Evolutionary conservation across 2,113 vertebrate genomes (phyloP).

Genomic region (Dinomys branickii): DNA sequence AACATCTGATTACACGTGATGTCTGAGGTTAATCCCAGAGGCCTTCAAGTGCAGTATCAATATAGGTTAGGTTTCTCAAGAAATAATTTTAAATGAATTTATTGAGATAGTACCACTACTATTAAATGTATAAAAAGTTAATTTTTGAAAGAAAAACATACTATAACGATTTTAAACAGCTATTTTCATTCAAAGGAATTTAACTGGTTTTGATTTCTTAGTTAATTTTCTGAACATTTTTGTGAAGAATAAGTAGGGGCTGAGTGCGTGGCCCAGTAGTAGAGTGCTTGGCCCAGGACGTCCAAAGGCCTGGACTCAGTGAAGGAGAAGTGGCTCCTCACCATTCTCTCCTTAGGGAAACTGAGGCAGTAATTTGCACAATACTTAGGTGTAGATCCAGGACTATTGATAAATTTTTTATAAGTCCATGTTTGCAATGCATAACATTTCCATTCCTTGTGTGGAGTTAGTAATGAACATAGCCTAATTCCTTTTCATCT

Average conservation of each 20-base stretch:
- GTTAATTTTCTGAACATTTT: not conserved
- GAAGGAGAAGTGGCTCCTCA: not conserved
- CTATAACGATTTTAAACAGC: not conserved
- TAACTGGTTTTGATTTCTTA: not conserved
- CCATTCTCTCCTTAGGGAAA: not conserved
- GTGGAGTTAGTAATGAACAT: not conserved
- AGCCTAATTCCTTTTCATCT: not conserved
- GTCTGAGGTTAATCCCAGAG: not conserved
- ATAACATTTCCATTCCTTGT: not conserved
- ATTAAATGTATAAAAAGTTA: not conserved
- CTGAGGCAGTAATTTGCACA: not conserved
- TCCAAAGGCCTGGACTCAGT: not conserved
- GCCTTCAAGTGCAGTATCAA: not conserved
- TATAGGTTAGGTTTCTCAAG: not conserved
- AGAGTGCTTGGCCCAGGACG: not conserved
- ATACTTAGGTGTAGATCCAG: not conserved
- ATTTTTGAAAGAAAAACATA: not conserved
- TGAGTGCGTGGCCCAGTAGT: not conserved
- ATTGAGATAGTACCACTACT: not conserved
- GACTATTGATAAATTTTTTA: not conserved
- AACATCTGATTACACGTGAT: not conserved
- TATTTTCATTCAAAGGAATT: not conserved
- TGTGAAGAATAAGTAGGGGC: not conserved
- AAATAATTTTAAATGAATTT: conserved; percentile 15
- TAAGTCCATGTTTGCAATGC: not conserved